Base-by-base conservation (phyloP, 2,888 invertebrate species). In the Acleris cristana region DNA sequence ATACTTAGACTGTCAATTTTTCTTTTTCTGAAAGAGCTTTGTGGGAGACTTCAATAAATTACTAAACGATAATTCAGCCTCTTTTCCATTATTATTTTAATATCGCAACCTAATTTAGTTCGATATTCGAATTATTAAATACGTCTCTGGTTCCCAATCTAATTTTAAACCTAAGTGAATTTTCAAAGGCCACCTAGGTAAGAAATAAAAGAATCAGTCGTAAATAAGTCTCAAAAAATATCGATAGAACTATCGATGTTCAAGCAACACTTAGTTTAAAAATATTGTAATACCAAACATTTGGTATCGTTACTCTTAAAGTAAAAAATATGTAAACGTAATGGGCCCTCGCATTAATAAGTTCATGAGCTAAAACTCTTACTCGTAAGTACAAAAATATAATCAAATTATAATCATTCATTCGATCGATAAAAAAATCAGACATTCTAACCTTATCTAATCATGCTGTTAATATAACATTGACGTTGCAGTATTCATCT, bases 381-480 rank as follows among this genome's bases (percentile, higher is more conserved):
- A 76, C 78, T 76, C 79, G 85, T 90, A 89, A 89, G 90, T 90
- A 90, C 88, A 85, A 83, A 34, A 34, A 12, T 34, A 26, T 26
- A 26, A 26, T 26, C 26, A 78, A 86, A 89, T 88, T 87, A 89
- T 88, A 85, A 76, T 75, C 81, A 82, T 78, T 71, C 82, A 83
- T 76, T 75, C 79, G n/a, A 69, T 70, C 58, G 8, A 60, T 56
- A 59, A 68, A 21, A 53, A 54, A 55, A 53, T 55, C 52, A 62
- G 14, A 23, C 26, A 23, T 40, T 44, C 21, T 16, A n/a, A 49
- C 1, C 34, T 51, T 23, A 34, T 40, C 40, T 12, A 58, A 26
- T 51, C 61, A 62, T 62, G 51, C 61, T n/a, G 18, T 51, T 51
- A 21, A 21, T 14, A 57, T 23, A 16, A 8, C 34, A 21, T 7